Conservation (phyloP, 2,113 vertebrate genomes). For the Xyrauchen texanus region DNA sequence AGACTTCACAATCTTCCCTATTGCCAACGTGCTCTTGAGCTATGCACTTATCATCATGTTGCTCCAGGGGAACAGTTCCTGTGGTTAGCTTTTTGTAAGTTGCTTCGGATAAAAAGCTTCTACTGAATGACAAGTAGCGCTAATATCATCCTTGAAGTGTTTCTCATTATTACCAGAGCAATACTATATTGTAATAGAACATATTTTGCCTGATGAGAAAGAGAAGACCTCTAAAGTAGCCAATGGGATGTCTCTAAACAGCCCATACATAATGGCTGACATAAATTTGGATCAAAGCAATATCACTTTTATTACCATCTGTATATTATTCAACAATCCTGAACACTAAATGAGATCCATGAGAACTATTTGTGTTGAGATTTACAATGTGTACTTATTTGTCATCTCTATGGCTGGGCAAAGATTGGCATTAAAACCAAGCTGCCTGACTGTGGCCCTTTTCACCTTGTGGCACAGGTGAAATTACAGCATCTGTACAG, state of each 20-base stretch:
- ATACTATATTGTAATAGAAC: background rate
- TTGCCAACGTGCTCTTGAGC: background rate
- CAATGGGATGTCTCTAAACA: slow-evolving; percentile 8
- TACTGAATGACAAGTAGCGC: slow-evolving; percentile 23
- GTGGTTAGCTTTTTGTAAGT: background rate
- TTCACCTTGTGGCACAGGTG: slow-evolving; percentile 4
- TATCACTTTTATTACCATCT: slow-evolving; percentile 22
- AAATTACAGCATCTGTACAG: background rate
- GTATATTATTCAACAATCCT: background rate
- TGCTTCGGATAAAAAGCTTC: background rate
- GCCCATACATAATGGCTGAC: background rate
- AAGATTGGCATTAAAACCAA: slow-evolving; percentile 12
- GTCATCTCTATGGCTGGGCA: slow-evolving; percentile 4
- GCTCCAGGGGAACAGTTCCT: background rate
- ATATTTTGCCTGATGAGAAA: slow-evolving; percentile 4
- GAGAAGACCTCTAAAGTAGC: background rate
- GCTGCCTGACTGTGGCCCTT: background rate
- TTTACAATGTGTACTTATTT: slow-evolving; percentile 25
- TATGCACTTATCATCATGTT: background rate
- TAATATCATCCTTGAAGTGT: slow-evolving; percentile 15
- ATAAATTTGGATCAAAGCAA: slow-evolving; percentile 43
- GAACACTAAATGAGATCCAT: slow-evolving; percentile 1
- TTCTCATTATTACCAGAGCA: slow-evolving; percentile 14
- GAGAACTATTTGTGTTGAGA: slow-evolving; percentile 20
- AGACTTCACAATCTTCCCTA: background rate